Evolutionary conservation across 2,888 invertebrate genomes (phyloP).

Genomic region (Tenthredo amoena): DNA sequence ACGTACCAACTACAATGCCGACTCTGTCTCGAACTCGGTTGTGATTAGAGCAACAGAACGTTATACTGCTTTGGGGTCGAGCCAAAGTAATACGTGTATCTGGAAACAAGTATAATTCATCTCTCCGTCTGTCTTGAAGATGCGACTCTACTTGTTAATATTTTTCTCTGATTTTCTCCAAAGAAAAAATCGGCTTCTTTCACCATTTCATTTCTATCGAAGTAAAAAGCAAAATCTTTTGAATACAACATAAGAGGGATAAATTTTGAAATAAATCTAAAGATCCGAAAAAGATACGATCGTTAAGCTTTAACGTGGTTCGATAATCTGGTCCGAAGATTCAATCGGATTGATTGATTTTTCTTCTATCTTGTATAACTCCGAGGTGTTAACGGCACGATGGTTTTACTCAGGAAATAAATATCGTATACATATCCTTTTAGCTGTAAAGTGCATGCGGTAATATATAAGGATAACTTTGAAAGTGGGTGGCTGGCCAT

Average conservation of each 20-base stretch:
- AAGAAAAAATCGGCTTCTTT: neutral
- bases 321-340: slow-evolving; percentile 18
- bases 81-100: slow-evolving; percentile 40
- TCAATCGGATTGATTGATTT: slow-evolving; percentile 27
- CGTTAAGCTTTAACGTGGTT: neutral
- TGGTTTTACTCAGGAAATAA: slow-evolving; percentile 31
- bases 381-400: neutral
- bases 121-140: neutral
- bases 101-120: slow-evolving; percentile 1
- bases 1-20: slow-evolving; percentile 20
- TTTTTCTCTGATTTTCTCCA: neutral
- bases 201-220: neutral
- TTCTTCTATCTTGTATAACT: neutral
- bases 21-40: slow-evolving; percentile 29
- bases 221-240: neutral
- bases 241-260: neutral
- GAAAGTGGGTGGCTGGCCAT: slow-evolving; percentile 55
- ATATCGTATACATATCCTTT: slow-evolving; percentile 33
- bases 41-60: slow-evolving; percentile 38
- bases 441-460: slow-evolving; percentile 61
- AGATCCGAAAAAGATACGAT: neutral
- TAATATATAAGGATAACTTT: slow-evolving; percentile 62
- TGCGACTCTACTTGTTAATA: neutral
- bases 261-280: neutral
- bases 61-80: slow-evolving; percentile 18